phyloP scores from a whole-genome alignment of 1,140 invertebrate genomes.

The Drosophila chauvacae region DNA sequence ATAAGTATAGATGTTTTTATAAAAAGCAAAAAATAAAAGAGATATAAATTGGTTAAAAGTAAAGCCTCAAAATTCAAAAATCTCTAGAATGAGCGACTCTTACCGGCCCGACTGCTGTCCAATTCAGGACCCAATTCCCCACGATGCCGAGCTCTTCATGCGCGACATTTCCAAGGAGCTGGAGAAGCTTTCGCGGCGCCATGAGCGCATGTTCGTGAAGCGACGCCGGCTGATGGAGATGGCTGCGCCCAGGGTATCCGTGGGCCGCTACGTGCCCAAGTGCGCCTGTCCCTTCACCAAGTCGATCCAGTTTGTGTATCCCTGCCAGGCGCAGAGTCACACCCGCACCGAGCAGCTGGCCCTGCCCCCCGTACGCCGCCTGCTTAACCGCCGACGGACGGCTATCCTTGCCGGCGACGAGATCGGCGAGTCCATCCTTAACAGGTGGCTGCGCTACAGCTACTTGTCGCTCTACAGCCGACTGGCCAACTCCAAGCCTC shows the following conservation, averaged over 20 bases:
- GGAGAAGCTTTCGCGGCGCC: slow-evolving; percentile 38
- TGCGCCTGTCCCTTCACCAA: slow-evolving; percentile 71
- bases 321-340: slow-evolving; percentile 34
- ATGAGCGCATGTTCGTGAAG: slow-evolving; percentile 52
- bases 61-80: slow-evolving; percentile 17
- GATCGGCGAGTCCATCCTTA: slow-evolving; percentile 62
- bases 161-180: slow-evolving; percentile 62
- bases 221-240: slow-evolving; percentile 58
- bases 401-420: slow-evolving; percentile 43
- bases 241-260: slow-evolving; percentile 41
- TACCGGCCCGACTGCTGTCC: slow-evolving; percentile 67
- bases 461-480: slow-evolving; percentile 75
- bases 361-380: slow-evolving; percentile 53
- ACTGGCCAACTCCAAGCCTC: slow-evolving; percentile 58
- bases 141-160: slow-evolving; percentile 61
- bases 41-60: slow-evolving; percentile 7
- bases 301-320: slow-evolving; percentile 56
- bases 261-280: slow-evolving; percentile 53
- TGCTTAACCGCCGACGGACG: slow-evolving; percentile 30
- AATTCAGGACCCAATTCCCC: slow-evolving; percentile 48
- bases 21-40: slow-evolving; percentile 19
- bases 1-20: slow-evolving; percentile 32
- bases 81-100: slow-evolving; percentile 46
- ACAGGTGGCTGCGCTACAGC: slow-evolving; percentile 70
- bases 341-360: slow-evolving; percentile 76